Conservation (phyloP, 2,113 vertebrate genomes). For the Lasiurus cinereus region DNA sequence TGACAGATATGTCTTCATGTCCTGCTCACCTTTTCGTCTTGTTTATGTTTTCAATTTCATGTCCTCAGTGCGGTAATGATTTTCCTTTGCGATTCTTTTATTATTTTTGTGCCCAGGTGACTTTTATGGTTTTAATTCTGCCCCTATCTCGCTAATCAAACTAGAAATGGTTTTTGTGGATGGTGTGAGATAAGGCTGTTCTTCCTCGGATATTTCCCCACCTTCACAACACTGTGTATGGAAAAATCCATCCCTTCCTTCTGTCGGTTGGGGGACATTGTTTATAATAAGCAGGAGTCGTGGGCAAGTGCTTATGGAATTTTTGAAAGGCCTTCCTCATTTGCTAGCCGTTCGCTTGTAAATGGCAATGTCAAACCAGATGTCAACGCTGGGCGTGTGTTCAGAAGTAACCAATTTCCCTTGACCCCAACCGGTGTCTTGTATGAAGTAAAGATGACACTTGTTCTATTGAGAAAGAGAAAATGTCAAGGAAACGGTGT, state of each 20-base stretch:
- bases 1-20: not conserved
- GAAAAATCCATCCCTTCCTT: not conserved
- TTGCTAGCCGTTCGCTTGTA: not conserved
- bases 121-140: not conserved
- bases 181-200: not conserved
- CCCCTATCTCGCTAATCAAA: not conserved
- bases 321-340: not conserved
- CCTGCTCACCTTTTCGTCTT: slow-evolving; percentile 40
- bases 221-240: not conserved
- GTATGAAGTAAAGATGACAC: not conserved
- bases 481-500: not conserved
- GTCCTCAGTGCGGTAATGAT: not conserved
- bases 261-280: not conserved
- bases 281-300: not conserved
- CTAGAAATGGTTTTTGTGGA: not conserved
- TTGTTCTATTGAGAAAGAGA: not conserved
- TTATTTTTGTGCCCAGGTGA: not conserved
- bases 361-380: not conserved
- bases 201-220: not conserved
- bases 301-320: not conserved
- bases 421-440: slow-evolving; percentile 21
- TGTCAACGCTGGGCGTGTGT: not conserved
- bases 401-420: not conserved
- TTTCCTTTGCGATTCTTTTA: not conserved
- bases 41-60: not conserved